Percentiles rank a stretch among this genome's conserved stretches.
phyloP scores from a whole-genome alignment of 1,140 invertebrate species.

The Cyrtorhinus lividipennis region DNA sequence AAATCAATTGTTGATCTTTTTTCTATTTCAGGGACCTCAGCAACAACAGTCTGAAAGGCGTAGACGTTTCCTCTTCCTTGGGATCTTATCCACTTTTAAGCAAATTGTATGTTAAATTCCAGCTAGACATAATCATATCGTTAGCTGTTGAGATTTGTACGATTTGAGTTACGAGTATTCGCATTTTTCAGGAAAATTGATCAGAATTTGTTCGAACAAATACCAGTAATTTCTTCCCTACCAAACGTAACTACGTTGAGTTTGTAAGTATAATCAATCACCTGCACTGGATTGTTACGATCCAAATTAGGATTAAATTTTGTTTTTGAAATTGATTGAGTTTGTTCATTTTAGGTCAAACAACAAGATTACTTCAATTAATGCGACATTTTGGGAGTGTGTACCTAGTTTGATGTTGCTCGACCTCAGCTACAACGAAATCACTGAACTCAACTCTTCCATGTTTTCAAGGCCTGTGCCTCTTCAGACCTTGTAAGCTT shows the following conservation, averaged over 20 bases:
- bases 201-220: slow-evolving; percentile 9
- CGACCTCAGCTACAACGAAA: slow-evolving; percentile 46
- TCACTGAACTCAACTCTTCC: slow-evolving; percentile 37
- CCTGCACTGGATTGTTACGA: background rate
- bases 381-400: slow-evolving; percentile 40
- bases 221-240: slow-evolving; percentile 12
- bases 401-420: slow-evolving; percentile 43
- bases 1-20: background rate
- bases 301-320: background rate
- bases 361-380: slow-evolving; percentile 46
- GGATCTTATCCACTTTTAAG: slow-evolving; percentile 7
- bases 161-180: background rate
- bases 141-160: background rate
- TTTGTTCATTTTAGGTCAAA: slow-evolving; percentile 37
- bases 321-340: slow-evolving; percentile 4
- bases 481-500: slow-evolving; percentile 36
- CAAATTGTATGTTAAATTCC: slow-evolving; percentile 20
- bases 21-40: slow-evolving; percentile 20
- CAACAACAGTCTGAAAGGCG: slow-evolving; percentile 14
- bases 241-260: slow-evolving; percentile 4
- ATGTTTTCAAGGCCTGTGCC: slow-evolving; percentile 34
- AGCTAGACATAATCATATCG: no score
- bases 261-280: slow-evolving; percentile 14
- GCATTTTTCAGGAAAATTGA: slow-evolving; percentile 21
- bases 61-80: background rate